Evolutionary conservation across 2,888 invertebrate genomes (phyloP).

Genomic region (Nymphalis urticae): DNA sequence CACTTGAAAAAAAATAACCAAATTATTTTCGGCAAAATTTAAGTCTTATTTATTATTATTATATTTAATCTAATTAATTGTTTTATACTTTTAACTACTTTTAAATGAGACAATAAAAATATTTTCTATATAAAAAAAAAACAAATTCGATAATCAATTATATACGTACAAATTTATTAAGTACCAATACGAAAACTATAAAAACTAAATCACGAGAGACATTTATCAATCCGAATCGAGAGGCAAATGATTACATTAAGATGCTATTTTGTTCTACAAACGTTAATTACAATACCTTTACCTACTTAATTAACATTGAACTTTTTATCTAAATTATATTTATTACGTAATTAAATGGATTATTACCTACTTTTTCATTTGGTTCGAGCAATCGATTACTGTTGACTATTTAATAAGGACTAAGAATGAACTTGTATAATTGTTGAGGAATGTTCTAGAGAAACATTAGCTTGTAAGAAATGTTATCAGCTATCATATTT

Average conservation of each 20-base stretch:
- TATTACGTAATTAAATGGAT: constrained; percentile 5
- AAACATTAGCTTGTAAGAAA: not conserved
- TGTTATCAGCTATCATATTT: not conserved
- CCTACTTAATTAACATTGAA: constrained; percentile 1
- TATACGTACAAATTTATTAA: too few relatives aligned
- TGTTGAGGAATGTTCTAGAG: not conserved
- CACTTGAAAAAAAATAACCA: too few relatives aligned
- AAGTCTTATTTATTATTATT: too few relatives aligned
- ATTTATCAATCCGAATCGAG: not conserved
- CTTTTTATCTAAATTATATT: not conserved
- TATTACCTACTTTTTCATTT: constrained; percentile 2
- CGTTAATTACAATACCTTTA: constrained; percentile 10
- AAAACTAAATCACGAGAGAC: not conserved
- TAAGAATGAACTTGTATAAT: not conserved
- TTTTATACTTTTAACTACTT: too few relatives aligned
- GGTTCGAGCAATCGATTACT: not conserved
- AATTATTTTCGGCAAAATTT: too few relatives aligned
- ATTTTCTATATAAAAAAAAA: too few relatives aligned
- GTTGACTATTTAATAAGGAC: not conserved
- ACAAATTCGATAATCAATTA: too few relatives aligned
- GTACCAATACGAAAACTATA: too few relatives aligned
- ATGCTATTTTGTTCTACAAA: constrained; percentile 3
- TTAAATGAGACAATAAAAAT: too few relatives aligned
- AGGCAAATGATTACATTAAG: constrained; percentile 2
- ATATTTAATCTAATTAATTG: too few relatives aligned